phyloP scores from a whole-genome alignment of 2,113 vertebrate genomes.

The Zosterops lateralis region DNA sequence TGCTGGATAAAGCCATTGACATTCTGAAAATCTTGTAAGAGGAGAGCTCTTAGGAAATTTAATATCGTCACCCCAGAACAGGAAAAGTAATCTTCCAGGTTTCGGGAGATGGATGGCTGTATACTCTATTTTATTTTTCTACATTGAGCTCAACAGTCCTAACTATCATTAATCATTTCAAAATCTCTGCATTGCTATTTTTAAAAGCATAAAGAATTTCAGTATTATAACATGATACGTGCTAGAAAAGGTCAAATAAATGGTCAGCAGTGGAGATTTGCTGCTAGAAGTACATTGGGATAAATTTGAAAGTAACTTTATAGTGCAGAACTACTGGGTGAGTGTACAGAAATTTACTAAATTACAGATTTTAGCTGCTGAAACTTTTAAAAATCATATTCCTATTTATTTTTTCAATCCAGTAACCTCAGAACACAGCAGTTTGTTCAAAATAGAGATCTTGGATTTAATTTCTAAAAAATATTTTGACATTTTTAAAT shows the following conservation, averaged over 20 bases:
- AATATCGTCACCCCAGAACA: conserved; percentile 19
- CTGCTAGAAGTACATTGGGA: background rate
- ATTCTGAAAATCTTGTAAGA: conserved; percentile 4
- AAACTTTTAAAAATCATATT: conserved; percentile 58
- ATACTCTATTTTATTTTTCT: conserved; percentile 37
- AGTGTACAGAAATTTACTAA: conserved; percentile 44
- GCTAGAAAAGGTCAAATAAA: conserved; percentile 20
- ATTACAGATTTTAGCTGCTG: conserved; percentile 38
- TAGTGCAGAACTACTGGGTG: background rate
- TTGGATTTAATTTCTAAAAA: conserved; percentile 55
- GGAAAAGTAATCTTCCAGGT: conserved; percentile 49
- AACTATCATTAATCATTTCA: conserved; percentile 65
- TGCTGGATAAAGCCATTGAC: background rate
- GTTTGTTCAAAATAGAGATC: conserved; percentile 50
- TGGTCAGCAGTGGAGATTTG: conserved; percentile 9
- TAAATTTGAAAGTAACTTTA: conserved; percentile 48
- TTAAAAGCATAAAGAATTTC: conserved; percentile 47
- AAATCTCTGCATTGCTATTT: conserved; percentile 26
- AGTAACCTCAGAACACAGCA: conserved; percentile 28
- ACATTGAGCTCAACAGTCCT: conserved; percentile 19
- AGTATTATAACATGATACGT: background rate
- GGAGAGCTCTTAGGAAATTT: conserved; percentile 15
- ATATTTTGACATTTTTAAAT: conserved; percentile 39
- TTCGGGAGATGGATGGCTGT: conserved; percentile 42
- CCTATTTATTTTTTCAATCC: conserved; percentile 50